Conservation (phyloP, 2,113 vertebrate species). For the Pica pica region DNA sequence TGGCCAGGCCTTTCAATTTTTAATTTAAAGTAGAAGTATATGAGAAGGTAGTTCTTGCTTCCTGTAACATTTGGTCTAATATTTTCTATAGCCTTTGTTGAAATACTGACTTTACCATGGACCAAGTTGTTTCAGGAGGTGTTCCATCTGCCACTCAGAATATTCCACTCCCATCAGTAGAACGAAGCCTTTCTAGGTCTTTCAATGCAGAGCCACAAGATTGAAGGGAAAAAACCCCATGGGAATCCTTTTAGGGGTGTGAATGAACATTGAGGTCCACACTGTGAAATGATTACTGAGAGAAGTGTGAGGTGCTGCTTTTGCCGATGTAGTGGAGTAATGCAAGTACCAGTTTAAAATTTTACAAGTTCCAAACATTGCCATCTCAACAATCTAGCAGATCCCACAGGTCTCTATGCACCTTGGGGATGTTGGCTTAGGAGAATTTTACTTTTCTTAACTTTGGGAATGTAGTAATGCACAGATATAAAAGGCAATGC, state of each 20-base stretch:
- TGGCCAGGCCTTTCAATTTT: neutral
- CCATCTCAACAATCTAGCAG: neutral
- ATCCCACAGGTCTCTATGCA: neutral
- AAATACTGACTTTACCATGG: neutral
- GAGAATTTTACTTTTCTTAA: neutral
- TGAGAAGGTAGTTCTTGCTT: neutral
- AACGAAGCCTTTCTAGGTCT: neutral
- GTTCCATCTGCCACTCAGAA: neutral
- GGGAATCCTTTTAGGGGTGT: neutral
- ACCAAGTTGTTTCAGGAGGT: neutral
- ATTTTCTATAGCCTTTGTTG: neutral
- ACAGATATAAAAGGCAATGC: neutral
- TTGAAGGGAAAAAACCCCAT: neutral
- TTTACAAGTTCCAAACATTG: neutral
- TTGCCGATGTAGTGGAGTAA: neutral
- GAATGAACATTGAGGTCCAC: neutral
- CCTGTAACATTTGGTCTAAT: neutral
- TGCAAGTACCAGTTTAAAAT: neutral
- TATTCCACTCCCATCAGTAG: neutral
- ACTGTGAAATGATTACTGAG: neutral
- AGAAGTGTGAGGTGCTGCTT: neutral
- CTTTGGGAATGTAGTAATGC: neutral
- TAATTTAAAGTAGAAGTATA: neutral
- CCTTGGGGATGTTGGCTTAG: neutral
- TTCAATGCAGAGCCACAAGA: neutral